Base-by-base conservation (phyloP, 2,888 invertebrate species). In the Boloria selene region DNA sequence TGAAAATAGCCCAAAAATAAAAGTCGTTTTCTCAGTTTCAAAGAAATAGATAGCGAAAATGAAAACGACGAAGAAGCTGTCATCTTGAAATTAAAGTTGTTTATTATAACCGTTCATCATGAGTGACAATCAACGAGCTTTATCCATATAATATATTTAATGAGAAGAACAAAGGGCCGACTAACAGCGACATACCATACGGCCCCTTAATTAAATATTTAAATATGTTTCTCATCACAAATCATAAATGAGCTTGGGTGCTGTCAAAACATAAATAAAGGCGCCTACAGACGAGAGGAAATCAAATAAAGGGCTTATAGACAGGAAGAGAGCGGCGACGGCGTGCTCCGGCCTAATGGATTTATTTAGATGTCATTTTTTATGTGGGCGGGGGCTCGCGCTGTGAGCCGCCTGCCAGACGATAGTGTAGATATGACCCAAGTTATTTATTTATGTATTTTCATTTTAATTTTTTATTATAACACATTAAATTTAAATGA, bases 291-390 rank as follows among this genome's bases (percentile, higher is more conserved):
- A 86, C 86, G 75, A 74, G 75, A 74, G 74, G 76, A 76, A 79
- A 81, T 79, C 81, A 81, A 82, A 87, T 87, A 87, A 89, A 88
- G 86, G 87, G 81, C 84, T 82, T 79, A 81, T 79, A 82, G 84
- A 87, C 89, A 88, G 89, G 90, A 90, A 88, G 88, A 87, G 88
- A 86, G 78, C 82, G 78, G 79, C 78, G 79, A 76, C 76, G 75
- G 69, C 75, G 72, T 61, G 76, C 76, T 74, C 65, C 70, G 71
- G 76, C 75, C 84, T 80, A 92, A 92, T 92, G 91, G 91, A 91
- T 91, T 90, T 91, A 92, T 92, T 92, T 92, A 91, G 91, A 92
- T 90, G 91, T 92, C 91, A 91, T 91, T 91, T 92, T 92, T 91
- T 91, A 91, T 90, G 91, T 92, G 91, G 91, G 91, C 91, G 91